Evolutionary conservation across 1,140 invertebrate species (phyloP).

Genomic region (Neoseiulus cucumeris): DNA sequence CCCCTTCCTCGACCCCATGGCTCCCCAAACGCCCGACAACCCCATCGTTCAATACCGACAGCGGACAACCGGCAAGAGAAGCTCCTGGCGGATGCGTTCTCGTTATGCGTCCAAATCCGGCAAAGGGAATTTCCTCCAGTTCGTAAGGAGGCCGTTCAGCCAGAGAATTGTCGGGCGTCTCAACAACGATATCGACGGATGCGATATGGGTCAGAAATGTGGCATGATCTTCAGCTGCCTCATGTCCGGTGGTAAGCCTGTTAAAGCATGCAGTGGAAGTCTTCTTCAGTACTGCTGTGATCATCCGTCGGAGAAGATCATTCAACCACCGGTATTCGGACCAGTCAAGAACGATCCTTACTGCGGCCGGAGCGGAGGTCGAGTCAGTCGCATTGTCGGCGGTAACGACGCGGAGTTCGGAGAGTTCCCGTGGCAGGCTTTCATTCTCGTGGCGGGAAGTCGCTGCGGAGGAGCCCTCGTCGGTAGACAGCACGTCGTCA

Average conservation of each 20-base stretch:
- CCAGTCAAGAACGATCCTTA: slow-evolving; percentile 10
- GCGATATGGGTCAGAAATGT: not conserved
- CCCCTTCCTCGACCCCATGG: slow-evolving; percentile 1
- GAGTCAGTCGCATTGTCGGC: slow-evolving; percentile 65
- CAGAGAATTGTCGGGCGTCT: not conserved
- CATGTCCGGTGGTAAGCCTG: slow-evolving; percentile 6
- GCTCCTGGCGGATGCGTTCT: not conserved
- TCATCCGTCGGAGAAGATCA: slow-evolving; percentile 6
- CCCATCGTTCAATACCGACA: not conserved
- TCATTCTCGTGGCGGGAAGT: slow-evolving; percentile 69
- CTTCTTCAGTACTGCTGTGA: slow-evolving; percentile 3
- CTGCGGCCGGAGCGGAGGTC: slow-evolving; percentile 36
- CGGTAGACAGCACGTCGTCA: slow-evolving; percentile 74
- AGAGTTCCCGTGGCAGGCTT: slow-evolving; percentile 87
- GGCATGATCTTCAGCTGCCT: slow-evolving; percentile 9
- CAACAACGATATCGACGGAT: not conserved
- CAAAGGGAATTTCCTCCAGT: not conserved
- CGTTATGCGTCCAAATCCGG: not conserved
- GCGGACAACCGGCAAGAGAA: not conserved
- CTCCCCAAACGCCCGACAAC: not conserved
- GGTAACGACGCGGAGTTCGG: slow-evolving; percentile 82
- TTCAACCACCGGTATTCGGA: not conserved
- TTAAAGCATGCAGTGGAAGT: not conserved
- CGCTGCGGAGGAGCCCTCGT: slow-evolving; percentile 86
- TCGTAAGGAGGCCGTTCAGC: not conserved